phyloP scores from a whole-genome alignment of 2,797 vertebrate species.

The Centropyge bicolor region DNA sequence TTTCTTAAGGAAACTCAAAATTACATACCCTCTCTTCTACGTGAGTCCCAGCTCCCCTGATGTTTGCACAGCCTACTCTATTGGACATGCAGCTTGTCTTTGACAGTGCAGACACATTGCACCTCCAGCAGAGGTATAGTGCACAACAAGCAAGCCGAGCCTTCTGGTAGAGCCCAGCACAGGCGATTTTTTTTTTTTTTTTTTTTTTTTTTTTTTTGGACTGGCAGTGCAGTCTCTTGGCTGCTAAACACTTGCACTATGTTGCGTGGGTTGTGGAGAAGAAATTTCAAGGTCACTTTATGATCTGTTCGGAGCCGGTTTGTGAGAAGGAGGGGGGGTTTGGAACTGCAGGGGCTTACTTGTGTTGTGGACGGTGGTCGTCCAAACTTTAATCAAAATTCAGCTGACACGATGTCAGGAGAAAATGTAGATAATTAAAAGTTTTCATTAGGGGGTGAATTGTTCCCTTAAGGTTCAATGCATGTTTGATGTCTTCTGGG shows the following conservation, averaged over 20 bases:
- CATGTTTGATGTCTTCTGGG: conserved; percentile 54
- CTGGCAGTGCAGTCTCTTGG: conserved; percentile 30
- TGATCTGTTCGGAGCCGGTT: conserved; percentile 39
- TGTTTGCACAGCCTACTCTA: conserved; percentile 32
- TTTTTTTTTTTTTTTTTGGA: no score
- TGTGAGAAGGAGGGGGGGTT: conserved; percentile 15
- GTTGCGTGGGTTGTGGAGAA: conserved; percentile 49
- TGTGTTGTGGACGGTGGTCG: conserved; percentile 44
- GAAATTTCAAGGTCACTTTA: conserved; percentile 56
- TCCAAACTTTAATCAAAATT: conserved; percentile 68
- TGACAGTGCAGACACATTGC: conserved; percentile 43
- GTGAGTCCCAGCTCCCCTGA: conserved; percentile 10
- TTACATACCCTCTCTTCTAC: conserved; percentile 1
- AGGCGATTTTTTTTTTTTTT: no score
- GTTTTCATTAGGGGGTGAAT: conserved; percentile 60
- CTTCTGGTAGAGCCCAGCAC: conserved; percentile 22
- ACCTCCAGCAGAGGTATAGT: conserved; percentile 39
- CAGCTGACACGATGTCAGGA: conserved; percentile 59
- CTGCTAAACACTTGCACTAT: conserved; percentile 41
- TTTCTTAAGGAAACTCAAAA: conserved; percentile 22
- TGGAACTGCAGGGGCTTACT: conserved; percentile 32
- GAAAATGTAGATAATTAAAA: conserved; percentile 71
- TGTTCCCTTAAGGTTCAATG: conserved; percentile 59
- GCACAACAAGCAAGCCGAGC: conserved; percentile 39
- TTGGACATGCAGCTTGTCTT: conserved; percentile 35